Evolutionary conservation across 92 coral and sea anemone species (phyloP).

Genomic region (Paramuricea clavata): DNA sequence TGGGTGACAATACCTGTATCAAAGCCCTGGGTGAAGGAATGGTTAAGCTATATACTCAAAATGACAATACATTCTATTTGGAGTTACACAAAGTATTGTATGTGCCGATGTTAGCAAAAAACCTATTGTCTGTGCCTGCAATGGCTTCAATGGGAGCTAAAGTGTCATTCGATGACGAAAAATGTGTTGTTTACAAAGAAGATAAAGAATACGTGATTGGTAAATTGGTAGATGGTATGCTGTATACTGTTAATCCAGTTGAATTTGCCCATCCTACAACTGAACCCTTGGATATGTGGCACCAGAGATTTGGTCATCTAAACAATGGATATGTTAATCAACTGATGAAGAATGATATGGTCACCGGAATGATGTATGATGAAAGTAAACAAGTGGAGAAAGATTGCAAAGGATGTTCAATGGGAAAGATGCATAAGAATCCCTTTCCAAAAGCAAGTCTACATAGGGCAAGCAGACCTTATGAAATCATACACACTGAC

Average conservation of each 20-base stretch:
- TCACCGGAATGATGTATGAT: conserved; percentile 64
- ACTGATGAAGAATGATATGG: conserved; percentile 50
- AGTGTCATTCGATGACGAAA: conserved; percentile 45
- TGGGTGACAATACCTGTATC: conserved; percentile 61
- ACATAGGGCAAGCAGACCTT: conserved; percentile 37
- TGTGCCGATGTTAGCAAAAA: conserved; percentile 44
- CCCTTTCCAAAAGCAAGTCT: conserved; percentile 45
- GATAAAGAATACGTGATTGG: conserved; percentile 53
- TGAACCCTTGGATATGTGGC: conserved; percentile 70
- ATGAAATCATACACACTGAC: conserved; percentile 42
- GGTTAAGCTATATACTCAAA: conserved; percentile 57
- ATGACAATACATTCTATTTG: conserved; percentile 46
- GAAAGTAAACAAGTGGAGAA: not conserved
- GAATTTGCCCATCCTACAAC: conserved; percentile 41
- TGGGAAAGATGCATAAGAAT: conserved; percentile 37
- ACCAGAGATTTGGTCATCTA: too few species aligned
- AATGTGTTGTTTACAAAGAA: conserved; percentile 47
- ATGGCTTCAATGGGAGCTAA: conserved; percentile 59
- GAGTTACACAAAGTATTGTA: conserved; percentile 53
- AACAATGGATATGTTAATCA: too few species aligned
- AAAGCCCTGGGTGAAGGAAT: conserved; percentile 68
- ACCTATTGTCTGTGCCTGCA: conserved; percentile 61
- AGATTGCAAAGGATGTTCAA: conserved; percentile 38
- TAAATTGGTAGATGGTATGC: conserved; percentile 27
- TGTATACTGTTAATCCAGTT: conserved; percentile 51